These are phyloP conservation scores for Pseudotriccus pelzelni DNA, from an alignment of 2,797 vertebrate species.

Conservation along the genomic window DNA sequence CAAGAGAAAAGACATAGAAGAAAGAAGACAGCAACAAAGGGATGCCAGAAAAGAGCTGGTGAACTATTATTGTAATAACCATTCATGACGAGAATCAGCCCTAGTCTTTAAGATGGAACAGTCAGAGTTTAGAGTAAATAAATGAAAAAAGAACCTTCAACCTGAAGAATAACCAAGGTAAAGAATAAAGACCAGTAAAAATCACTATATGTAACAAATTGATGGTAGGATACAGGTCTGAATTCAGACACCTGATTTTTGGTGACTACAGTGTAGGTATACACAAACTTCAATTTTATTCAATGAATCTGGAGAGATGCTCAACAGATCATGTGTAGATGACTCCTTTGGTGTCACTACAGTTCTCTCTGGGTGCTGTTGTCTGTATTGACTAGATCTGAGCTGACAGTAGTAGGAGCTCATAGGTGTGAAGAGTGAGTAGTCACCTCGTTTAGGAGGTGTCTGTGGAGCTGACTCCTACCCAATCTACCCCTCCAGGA, in stretches of 20 bases:
- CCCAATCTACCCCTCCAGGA: not conserved
- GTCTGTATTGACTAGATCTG: not conserved
- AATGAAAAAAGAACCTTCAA: not conserved
- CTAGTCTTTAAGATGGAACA: not conserved
- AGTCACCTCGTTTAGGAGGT: not conserved
- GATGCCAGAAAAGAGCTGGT: not conserved
- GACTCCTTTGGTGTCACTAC: not conserved
- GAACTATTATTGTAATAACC: not conserved
- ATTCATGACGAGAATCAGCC: not conserved
- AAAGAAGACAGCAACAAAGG: not conserved
- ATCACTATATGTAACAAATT: not conserved
- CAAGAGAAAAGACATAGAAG: not conserved
- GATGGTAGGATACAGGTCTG: not conserved
- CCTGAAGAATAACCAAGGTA: not conserved
- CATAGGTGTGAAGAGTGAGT: not conserved
- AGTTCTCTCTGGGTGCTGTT: not conserved
- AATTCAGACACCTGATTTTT: not conserved
- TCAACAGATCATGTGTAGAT: not conserved
- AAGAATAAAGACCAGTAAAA: not conserved
- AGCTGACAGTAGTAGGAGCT: not conserved
- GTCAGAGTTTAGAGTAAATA: not conserved
- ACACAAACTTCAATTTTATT: not conserved
- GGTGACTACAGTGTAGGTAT: not conserved
- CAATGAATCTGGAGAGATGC: not conserved
- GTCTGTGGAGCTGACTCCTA: not conserved